Base-by-base conservation (phyloP, 92 coral and sea anemone species). In the Paramuricea clavata region DNA sequence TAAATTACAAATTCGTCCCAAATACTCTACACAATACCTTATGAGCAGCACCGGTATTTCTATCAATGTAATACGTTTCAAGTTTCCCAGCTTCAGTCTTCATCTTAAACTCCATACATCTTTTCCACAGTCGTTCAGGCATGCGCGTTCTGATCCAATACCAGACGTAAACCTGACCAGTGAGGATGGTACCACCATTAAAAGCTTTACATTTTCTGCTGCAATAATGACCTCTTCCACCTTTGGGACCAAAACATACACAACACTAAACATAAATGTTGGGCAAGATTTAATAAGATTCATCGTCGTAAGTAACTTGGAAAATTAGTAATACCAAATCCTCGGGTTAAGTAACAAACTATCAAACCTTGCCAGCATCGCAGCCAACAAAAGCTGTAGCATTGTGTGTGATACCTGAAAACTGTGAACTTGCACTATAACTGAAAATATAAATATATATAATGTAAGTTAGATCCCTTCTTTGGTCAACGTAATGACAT, bases 221-320 rank as follows among this genome's bases (percentile, higher is more conserved):
- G 41, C 74, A 67, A 35, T 67, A 67, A 67, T 67, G 74, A 67
- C 11, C 74, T 67, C 44, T 67, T 12, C 74, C 74, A 2, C 41
- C 74, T 30, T 67, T 67, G 10, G 74, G 74, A 67, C 74, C 74
- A 67, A 30, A 67, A 67, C 74, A 67, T 11, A 36, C 74, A n/a
- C 74, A 67, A 67, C 74, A 67, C 74, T 67, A 67, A 21, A 54
- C 3, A 21, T 2, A 9, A 54, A 4, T 39, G n/a, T n/a, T n/a
- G n/a, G n/a, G n/a, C n/a, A n/a, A n/a, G n/a, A n/a, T n/a, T n/a
- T n/a, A n/a, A n/a, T n/a, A n/a, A n/a, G n/a, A n/a, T n/a, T n/a
- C n/a, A n/a, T n/a, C n/a, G n/a, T n/a, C n/a, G n/a, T n/a, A n/a
- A n/a, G n/a, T n/a, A n/a, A n/a, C n/a, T n/a, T n/a, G n/a, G n/a